Conservation (phyloP, 2,113 vertebrate species). For the Oncorhynchus keta region DNA sequence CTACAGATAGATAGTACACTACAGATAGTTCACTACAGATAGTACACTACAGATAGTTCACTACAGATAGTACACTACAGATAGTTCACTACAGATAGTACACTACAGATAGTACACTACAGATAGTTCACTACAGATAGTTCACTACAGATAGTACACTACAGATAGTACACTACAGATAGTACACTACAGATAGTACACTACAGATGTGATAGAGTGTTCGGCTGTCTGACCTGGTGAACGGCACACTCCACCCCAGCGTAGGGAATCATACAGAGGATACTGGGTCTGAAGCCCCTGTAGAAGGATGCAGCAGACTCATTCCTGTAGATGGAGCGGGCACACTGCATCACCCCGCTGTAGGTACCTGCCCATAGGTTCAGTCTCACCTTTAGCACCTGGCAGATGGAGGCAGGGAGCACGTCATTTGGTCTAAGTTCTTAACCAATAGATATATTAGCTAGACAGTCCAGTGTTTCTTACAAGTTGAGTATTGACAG, state of each 20-base stretch:
- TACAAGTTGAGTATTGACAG: neutral
- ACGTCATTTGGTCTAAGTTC: neutral
- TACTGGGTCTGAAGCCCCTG: conserved; percentile 73
- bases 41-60: too few species aligned
- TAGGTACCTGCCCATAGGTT: conserved; percentile 68
- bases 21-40: too few species aligned
- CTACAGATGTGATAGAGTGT: neutral
- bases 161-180: too few species aligned
- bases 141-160: too few species aligned
- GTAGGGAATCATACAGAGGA: conserved; percentile 77
- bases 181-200: too few species aligned
- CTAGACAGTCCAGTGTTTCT: neutral
- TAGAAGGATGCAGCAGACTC: conserved; percentile 71
- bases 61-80: too few species aligned
- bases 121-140: too few species aligned
- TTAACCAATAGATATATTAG: neutral
- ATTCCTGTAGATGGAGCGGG: conserved; percentile 59
- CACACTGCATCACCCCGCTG: conserved; percentile 56
- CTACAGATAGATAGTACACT: too few species aligned
- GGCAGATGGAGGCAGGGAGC: neutral
- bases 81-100: too few species aligned
- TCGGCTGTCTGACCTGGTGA: conserved; percentile 63
- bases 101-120: too few species aligned
- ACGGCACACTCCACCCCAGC: conserved; percentile 76
- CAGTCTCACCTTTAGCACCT: conserved; percentile 75